A percentile compares a stretch with the other conserved stretches of the same genome.
Conservation (phyloP, 2,113 vertebrate genomes). For the Myiopsitta monachus region DNA sequence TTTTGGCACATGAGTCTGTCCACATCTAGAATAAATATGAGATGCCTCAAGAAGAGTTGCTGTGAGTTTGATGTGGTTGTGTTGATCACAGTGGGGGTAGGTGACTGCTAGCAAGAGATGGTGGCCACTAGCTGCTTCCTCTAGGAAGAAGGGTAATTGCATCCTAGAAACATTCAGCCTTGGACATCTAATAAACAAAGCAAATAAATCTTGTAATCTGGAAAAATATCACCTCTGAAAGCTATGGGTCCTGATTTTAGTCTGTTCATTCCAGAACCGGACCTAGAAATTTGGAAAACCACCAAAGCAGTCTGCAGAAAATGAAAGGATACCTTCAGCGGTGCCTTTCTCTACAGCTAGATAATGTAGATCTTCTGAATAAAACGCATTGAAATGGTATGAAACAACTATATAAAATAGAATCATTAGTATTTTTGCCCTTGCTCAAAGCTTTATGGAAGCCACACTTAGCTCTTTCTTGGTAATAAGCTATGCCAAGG, state of each 20-base stretch:
- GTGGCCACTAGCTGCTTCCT: neutral
- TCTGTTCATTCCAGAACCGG: neutral
- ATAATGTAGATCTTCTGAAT: neutral
- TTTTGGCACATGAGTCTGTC: neutral
- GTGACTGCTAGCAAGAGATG: neutral
- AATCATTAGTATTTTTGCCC: neutral
- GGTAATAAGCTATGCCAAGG: neutral
- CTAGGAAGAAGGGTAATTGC: neutral
- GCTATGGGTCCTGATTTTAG: neutral
- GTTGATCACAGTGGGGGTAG: neutral
- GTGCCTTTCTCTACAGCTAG: neutral
- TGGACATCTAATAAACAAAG: neutral
- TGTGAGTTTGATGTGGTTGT: neutral
- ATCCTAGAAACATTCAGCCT: neutral
- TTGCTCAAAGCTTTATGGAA: neutral
- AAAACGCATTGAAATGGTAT: neutral
- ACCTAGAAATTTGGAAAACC: neutral
- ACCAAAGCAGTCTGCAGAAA: neutral
- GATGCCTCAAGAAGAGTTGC: neutral
- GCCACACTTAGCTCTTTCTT: neutral
- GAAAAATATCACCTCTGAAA: neutral
- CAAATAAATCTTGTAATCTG: neutral
- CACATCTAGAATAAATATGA: neutral
- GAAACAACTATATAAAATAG: neutral
- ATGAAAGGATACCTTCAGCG: neutral